Evolutionary conservation across 2,888 invertebrate species (phyloP).

Genomic region (Chironomus tentans): DNA sequence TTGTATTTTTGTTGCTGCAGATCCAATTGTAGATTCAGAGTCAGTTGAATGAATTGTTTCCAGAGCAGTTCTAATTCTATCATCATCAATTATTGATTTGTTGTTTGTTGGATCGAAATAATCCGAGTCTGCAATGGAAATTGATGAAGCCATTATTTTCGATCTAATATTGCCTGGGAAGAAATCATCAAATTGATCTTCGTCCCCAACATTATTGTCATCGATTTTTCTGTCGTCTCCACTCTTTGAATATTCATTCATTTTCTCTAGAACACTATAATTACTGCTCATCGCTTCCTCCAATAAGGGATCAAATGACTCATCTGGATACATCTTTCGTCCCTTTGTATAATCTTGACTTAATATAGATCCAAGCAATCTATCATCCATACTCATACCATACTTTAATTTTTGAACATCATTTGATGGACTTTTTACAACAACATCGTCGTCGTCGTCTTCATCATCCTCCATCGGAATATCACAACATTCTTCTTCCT

Average conservation of each 20-base stretch:
- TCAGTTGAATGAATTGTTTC: slow-evolving; percentile 37
- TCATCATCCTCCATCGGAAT: slow-evolving; percentile 4
- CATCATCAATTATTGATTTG: slow-evolving; percentile 32
- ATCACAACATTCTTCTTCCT: neutral
- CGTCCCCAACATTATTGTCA: neutral
- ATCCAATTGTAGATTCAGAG: slow-evolving; percentile 39
- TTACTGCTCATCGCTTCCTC: neutral
- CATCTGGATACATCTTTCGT: neutral
- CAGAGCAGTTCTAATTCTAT: slow-evolving; percentile 37
- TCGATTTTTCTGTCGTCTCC: neutral
- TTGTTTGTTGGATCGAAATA: slow-evolving; percentile 31
- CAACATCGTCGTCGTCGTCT: slow-evolving; percentile 11
- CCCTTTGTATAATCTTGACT: slow-evolving; percentile 11
- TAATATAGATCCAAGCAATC: slow-evolving; percentile 18
- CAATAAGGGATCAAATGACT: slow-evolving; percentile 8
- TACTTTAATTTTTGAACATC: neutral
- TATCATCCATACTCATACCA: slow-evolving; percentile 25
- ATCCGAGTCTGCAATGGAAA: slow-evolving; percentile 39
- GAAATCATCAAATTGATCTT: slow-evolving; percentile 25
- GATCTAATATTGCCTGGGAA: slow-evolving; percentile 30
- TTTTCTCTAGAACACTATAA: slow-evolving; percentile 4
- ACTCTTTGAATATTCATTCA: neutral
- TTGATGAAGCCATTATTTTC: slow-evolving; percentile 38
- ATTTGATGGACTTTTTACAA: neutral
- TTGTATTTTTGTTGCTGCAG: slow-evolving; percentile 39